Conservation (phyloP, 2,888 invertebrate species). For the Spicauda simplicius region DNA sequence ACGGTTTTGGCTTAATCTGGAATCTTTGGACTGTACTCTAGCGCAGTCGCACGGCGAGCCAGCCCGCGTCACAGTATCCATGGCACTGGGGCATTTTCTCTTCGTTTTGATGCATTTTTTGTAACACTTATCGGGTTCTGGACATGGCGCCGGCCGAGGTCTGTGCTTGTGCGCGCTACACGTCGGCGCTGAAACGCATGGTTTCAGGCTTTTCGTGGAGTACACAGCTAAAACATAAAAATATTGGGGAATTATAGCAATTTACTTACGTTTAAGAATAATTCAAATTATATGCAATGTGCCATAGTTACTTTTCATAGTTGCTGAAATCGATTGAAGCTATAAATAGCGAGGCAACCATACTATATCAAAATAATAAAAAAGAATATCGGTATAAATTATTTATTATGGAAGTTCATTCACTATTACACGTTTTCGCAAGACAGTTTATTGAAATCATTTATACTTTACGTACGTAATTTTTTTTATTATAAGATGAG, state of each 20-base stretch:
- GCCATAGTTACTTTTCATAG: too few species aligned
- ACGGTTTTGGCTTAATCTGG: slow-evolving; percentile 50
- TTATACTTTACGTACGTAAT: too few species aligned
- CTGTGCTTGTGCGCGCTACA: slow-evolving; percentile 70
- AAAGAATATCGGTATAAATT: too few species aligned
- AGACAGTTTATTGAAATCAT: too few species aligned
- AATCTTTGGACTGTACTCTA: slow-evolving; percentile 56
- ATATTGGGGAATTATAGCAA: background rate
- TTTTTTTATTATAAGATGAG: too few species aligned
- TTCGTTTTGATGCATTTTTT: slow-evolving; percentile 61
- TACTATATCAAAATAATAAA: too few species aligned
- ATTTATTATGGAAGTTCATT: too few species aligned
- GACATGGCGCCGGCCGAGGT: slow-evolving; percentile 68
- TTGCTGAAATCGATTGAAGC: too few species aligned
- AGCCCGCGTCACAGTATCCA: slow-evolving; percentile 57
- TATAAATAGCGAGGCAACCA: too few species aligned
- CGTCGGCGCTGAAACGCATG: slow-evolving; percentile 69
- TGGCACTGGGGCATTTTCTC: slow-evolving; percentile 66
- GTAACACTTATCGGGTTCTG: slow-evolving; percentile 69
- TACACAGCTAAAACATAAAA: slow-evolving; percentile 59
- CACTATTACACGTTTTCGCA: too few species aligned
- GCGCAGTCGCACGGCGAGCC: slow-evolving; percentile 65
- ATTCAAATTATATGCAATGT: too few species aligned
- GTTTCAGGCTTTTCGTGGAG: slow-evolving; percentile 60
- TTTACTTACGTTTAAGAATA: too few species aligned